Conservation (phyloP, 2,888 invertebrate genomes). For the Sinhomidia bicolor region DNA sequence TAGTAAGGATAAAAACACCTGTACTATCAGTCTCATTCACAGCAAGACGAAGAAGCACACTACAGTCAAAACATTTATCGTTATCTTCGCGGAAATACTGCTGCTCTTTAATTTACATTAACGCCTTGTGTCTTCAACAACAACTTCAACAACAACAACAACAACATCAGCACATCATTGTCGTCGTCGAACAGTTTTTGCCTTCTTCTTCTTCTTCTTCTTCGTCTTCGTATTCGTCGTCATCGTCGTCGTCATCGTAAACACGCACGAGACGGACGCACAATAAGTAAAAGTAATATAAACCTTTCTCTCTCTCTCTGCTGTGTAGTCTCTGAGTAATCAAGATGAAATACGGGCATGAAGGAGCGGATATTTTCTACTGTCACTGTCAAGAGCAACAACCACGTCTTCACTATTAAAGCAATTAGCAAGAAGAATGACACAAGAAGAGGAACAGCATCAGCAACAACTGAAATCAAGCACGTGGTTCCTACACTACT, state of each 20-base stretch:
- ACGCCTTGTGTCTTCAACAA: not conserved
- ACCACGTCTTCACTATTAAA: too few relatives aligned
- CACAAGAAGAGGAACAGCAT: not conserved
- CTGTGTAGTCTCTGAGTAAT: not conserved
- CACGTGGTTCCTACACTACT: constrained; percentile 10
- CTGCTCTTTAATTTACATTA: not conserved
- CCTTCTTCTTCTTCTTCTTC: too few relatives aligned
- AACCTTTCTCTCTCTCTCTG: too few relatives aligned
- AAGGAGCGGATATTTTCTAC: not conserved
- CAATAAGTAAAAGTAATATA: constrained; percentile 10
- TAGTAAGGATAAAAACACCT: too few relatives aligned
- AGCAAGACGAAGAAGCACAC: not conserved
- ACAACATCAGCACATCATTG: too few relatives aligned
- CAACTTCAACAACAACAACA: too few relatives aligned
- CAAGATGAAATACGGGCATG: not conserved
- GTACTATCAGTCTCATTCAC: not conserved
- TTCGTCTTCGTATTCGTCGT: too few relatives aligned
- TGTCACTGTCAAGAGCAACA: not conserved
- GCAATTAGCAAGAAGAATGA: constrained; percentile 10
- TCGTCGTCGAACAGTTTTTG: too few relatives aligned
- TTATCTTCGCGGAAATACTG: not conserved
- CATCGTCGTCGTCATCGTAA: too few relatives aligned
- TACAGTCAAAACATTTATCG: not conserved
- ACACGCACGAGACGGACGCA: constrained; percentile 26
- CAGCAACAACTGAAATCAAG: not conserved